Conservation (phyloP, 2,888 invertebrate genomes). For the Escarpia spicata region DNA sequence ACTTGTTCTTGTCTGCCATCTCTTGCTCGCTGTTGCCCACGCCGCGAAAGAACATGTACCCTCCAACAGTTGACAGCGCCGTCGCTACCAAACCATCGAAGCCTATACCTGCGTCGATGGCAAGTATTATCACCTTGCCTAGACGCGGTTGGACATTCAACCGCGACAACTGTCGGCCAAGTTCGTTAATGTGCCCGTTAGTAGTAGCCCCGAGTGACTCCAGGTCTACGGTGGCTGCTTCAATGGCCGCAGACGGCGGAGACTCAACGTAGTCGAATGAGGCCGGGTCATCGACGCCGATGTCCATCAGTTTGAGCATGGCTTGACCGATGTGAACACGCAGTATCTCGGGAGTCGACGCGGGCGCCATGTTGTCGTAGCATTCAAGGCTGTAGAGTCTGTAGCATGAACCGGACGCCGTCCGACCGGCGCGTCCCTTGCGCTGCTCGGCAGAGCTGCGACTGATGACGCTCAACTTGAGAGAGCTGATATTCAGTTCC, state of each 20-base stretch:
- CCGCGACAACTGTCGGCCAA: conserved; percentile 56
- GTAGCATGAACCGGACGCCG: conserved; percentile 61
- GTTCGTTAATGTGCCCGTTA: conserved; percentile 49
- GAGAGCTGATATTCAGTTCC: conserved; percentile 51
- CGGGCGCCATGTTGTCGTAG: conserved; percentile 53
- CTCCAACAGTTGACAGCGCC: conserved; percentile 50
- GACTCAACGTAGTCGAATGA: conserved; percentile 62
- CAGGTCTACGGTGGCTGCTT: conserved; percentile 50
- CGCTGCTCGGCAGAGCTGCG: conserved; percentile 65
- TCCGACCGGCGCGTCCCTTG: conserved; percentile 65
- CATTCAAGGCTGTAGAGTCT: conserved; percentile 58
- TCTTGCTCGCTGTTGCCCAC: conserved; percentile 50
- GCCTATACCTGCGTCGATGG: conserved; percentile 45
- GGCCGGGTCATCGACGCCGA: conserved; percentile 52
- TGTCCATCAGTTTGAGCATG: conserved; percentile 56
- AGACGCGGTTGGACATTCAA: conserved; percentile 60
- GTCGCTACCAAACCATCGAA: conserved; percentile 56
- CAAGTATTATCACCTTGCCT: conserved; percentile 49
- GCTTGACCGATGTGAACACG: conserved; percentile 55
- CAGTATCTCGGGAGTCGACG: conserved; percentile 61
- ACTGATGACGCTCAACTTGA: conserved; percentile 53
- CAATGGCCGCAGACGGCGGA: conserved; percentile 50
- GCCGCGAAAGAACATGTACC: conserved; percentile 55
- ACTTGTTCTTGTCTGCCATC: conserved; percentile 50
- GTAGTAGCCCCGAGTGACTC: conserved; percentile 53